These are phyloP conservation scores for Eupithecia inturbata DNA, from an alignment of 2,888 invertebrate genomes.

Conservation along the genomic window DNA sequence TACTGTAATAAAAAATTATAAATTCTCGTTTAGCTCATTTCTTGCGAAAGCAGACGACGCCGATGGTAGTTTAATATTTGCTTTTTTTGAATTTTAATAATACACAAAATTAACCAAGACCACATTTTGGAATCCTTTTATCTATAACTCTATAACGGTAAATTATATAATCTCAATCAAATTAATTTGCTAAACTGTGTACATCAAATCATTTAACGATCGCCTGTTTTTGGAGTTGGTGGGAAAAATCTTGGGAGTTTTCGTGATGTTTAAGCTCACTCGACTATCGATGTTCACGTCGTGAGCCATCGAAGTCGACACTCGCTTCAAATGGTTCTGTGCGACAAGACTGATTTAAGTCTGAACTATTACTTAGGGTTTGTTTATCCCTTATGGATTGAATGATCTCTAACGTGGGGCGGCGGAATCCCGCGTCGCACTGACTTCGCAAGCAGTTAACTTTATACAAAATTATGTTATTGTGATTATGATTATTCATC, in stretches of 20 bases:
- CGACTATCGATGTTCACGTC: conserved; percentile 14
- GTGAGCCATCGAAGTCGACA: conserved; percentile 21
- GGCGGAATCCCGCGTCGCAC: neutral
- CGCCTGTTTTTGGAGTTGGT: neutral
- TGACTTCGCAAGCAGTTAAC: conserved; percentile 30
- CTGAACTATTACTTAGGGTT: conserved; percentile 57
- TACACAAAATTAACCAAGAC: neutral
- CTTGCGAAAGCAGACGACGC: neutral
- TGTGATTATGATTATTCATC: conserved; percentile 63
- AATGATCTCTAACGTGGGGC: conserved; percentile 19
- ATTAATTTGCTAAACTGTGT: neutral
- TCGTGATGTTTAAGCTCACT: neutral
- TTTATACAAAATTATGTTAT: conserved; percentile 63
- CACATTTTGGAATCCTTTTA: neutral
- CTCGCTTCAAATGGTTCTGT: conserved; percentile 38
- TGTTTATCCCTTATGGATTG: conserved; percentile 28
- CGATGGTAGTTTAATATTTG: neutral
- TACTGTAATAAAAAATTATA: neutral
- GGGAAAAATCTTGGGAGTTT: neutral
- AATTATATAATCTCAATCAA: neutral
- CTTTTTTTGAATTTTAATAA: neutral
- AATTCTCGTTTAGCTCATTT: neutral
- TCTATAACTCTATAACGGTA: neutral
- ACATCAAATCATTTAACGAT: neutral
- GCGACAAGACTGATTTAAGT: conserved; percentile 73